These are phyloP conservation scores for Heliconius nattereri DNA, from an alignment of 1,140 invertebrate species.

Conservation along the genomic window DNA sequence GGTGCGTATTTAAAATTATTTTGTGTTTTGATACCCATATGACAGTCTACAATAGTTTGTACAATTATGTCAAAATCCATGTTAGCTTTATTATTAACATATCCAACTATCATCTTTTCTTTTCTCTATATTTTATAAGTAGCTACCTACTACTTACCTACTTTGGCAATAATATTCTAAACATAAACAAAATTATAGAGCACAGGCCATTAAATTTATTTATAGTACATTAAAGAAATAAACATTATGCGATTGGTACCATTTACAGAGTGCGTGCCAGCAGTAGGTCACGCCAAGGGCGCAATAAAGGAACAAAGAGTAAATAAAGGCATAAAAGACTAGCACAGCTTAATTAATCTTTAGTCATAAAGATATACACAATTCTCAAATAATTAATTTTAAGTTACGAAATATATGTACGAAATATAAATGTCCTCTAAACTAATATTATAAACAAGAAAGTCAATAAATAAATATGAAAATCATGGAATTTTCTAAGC, in stretches of 20 bases:
- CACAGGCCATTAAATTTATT: not conserved
- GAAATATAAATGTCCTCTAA: too few species aligned
- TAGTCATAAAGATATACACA: not conserved
- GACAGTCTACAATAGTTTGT: too few species aligned
- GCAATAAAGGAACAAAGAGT: slow-evolving; percentile 12
- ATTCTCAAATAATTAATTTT: not conserved
- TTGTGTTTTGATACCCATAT: too few species aligned
- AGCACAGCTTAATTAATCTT: not conserved
- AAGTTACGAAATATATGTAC: not conserved
- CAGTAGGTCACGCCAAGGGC: slow-evolving; percentile 14
- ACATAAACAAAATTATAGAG: not conserved
- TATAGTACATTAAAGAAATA: not conserved
- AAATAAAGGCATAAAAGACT: slow-evolving; percentile 4
- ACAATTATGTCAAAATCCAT: too few species aligned
- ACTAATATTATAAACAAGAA: too few species aligned
- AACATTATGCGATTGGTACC: slow-evolving; percentile 1
- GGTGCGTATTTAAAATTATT: too few species aligned
- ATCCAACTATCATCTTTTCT: too few species aligned
- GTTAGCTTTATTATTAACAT: too few species aligned
- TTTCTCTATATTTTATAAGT: too few species aligned
- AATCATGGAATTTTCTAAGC: too few species aligned
- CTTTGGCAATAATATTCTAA: not conserved
- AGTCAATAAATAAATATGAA: too few species aligned
- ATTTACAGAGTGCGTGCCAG: not conserved
- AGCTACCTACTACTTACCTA: too few species aligned